A percentile compares a stretch with the other conserved stretches of the same genome.
These are phyloP conservation scores for Tapera naevia DNA, from an alignment of 2,797 vertebrate genomes.

Conservation along the genomic window DNA sequence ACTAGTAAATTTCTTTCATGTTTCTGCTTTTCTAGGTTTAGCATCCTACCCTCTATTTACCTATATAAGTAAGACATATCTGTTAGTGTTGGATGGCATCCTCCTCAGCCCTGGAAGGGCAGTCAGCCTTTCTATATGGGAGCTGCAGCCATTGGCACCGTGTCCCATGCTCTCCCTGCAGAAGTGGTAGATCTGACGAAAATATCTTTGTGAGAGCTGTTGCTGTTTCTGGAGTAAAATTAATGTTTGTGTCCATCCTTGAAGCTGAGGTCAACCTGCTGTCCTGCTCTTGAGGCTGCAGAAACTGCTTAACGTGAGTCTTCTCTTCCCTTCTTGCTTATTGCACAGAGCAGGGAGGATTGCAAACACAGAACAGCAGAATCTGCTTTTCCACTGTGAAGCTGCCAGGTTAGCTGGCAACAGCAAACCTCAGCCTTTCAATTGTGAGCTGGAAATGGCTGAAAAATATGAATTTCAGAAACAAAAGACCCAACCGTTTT, in stretches of 20 bases:
- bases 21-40: not conserved
- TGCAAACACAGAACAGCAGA: not conserved
- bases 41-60: not conserved
- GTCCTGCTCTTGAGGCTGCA: not conserved
- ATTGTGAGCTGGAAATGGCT: not conserved
- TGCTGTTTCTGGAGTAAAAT: not conserved
- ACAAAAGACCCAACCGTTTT: not conserved
- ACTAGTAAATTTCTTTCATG: not conserved
- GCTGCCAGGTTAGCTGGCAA: not conserved
- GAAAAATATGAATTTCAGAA: not conserved
- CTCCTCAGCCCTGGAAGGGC: not conserved
- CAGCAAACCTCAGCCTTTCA: not conserved
- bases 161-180: not conserved
- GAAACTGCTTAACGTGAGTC: rapidly evolving
- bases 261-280: not conserved
- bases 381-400: not conserved
- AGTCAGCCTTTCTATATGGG: not conserved
- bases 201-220: not conserved
- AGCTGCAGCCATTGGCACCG: not conserved
- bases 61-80: not conserved
- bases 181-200: not conserved
- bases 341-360: rapidly evolving
- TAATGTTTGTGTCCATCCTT: not conserved
- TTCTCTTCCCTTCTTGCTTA: not conserved
- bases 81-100: not conserved